Base-by-base conservation (phyloP, 2,113 vertebrate species). In the Hippocampus barbouri region DNA sequence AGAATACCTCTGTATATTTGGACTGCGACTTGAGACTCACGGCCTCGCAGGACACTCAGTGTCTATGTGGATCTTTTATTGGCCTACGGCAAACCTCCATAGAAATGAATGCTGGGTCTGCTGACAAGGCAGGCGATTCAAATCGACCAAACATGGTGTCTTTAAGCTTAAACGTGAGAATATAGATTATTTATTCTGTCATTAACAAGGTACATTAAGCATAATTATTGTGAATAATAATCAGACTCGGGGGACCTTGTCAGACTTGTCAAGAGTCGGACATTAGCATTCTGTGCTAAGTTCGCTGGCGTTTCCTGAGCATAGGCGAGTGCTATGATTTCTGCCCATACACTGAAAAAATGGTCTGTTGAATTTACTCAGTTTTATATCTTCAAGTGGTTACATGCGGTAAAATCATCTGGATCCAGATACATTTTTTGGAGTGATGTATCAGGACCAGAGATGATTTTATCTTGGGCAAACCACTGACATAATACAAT, bases 1-100 rank as follows among this genome's bases (percentile, higher is more conserved):
- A 92, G 90, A 91, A 91, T 91, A 91, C 83, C 78, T 84, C 75
- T 76, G 87, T 91, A 83, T 92, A 90, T 92, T 92, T 92, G 82
- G 78, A 83, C 76, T 89, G 87, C 87, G 85, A 88, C 89, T 84
- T 78, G 83, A 90, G 84, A 88, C 86, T 79, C 81, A 74, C 54
- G 69, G 74, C 70, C 56, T 79, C 57, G 79, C 75, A 79, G 84
- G 77, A 75, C 83, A 83, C 81, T 84, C 77, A 72, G 76, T 84
- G 78, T 87, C 86, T 91, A 86, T 90, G 81, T 66, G 66, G 79
- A 70, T 65, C 87, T 86, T 91, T 92, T 87, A 92, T 81, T 23
- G 69, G 63, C 40, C 38, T 14, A 72, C 11, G 77, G 79, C 49
- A 14, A 69, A 77, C 53, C 76, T 23, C 43, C 69, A 14, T 72